Evolutionary conservation across 2,113 vertebrate species (phyloP).

Genomic region (Tragelaphus imberbis): DNA sequence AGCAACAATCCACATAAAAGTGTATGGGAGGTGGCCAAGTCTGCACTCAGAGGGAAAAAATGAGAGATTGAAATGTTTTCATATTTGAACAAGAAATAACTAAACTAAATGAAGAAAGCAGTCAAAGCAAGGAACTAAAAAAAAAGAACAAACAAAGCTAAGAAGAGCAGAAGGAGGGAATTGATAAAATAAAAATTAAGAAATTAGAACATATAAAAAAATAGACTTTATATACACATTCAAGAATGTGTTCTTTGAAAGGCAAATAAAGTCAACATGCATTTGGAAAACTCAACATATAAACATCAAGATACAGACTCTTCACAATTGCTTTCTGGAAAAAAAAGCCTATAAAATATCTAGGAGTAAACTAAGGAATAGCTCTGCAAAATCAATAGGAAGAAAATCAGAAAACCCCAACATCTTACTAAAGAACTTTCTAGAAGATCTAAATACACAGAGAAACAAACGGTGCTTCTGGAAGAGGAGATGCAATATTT

Average conservation of each 20-base stretch:
- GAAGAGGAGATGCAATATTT: neutral
- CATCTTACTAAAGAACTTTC: neutral
- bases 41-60: neutral
- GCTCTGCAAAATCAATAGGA: neutral
- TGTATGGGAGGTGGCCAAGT: neutral
- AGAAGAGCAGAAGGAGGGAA: neutral
- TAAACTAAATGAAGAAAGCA: neutral
- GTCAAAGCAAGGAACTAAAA: neutral
- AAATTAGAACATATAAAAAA: slow-evolving; percentile 7
- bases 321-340: neutral
- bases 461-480: neutral
- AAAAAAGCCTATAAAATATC: neutral
- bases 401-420: neutral
- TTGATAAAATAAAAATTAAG: slow-evolving; percentile 12
- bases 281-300: neutral
- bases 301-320: neutral
- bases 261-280: neutral
- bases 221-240: neutral
- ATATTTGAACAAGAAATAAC: slow-evolving; percentile 24
- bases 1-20: neutral
- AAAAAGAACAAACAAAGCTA: neutral
- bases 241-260: neutral
- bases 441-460: neutral
- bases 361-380: neutral
- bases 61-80: slow-evolving; percentile 31